Conservation (phyloP, 1,140 invertebrate species). For the Hypothenemus hampei region DNA sequence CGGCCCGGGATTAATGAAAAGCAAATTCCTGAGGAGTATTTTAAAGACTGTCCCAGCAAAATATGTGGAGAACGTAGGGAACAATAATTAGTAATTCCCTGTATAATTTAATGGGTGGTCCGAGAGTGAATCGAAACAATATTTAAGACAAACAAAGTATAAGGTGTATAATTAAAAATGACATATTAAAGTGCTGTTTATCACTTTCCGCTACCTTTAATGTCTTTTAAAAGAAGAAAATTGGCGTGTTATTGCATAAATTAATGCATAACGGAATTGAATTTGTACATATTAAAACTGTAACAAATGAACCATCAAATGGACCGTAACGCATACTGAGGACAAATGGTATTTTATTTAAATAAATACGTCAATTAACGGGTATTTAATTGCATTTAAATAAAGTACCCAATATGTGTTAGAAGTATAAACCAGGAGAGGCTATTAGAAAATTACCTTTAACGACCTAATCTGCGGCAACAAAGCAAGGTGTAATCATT, state of each 20-base stretch:
- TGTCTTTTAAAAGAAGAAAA: constrained; percentile 1
- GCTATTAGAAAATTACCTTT: too few species aligned
- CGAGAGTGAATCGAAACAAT: constrained; percentile 10
- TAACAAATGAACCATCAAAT: too few species aligned
- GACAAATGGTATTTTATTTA: too few species aligned
- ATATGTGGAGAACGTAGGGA: constrained; percentile 22
- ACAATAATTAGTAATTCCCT: constrained; percentile 27
- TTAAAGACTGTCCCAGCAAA: constrained; percentile 19
- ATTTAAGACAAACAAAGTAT: constrained; percentile 14
- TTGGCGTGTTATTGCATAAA: constrained; percentile 5
- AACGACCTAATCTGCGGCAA: too few species aligned
- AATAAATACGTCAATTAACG: too few species aligned
- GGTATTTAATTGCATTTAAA: too few species aligned
- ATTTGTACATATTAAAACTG: too few species aligned
- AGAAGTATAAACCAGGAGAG: too few species aligned
- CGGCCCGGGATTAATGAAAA: constrained; percentile 25
- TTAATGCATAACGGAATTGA: too few species aligned
- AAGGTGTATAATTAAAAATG: constrained; percentile 11
- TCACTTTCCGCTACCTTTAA: not conserved
- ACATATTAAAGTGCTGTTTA: constrained; percentile 9
- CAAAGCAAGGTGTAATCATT: too few species aligned
- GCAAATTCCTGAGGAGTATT: constrained; percentile 24
- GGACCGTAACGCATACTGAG: too few species aligned
- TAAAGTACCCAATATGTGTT: too few species aligned
- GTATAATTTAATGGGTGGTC: constrained; percentile 26